phyloP scores from a whole-genome alignment of 1,140 invertebrate genomes.

The Diplogasteroides magnus region DNA sequence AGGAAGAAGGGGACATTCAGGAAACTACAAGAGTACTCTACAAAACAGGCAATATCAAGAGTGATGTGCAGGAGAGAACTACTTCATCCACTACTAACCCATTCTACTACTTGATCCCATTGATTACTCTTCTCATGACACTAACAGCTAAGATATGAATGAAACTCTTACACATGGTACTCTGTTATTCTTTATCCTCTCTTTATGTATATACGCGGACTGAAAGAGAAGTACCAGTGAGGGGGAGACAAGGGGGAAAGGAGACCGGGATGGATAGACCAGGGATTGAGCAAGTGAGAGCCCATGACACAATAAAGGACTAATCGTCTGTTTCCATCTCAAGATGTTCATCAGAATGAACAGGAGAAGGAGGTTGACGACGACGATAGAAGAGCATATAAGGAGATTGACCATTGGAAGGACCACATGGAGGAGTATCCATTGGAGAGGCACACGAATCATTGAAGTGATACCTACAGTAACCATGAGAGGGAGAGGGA shows the following conservation, averaged over 20 bases:
- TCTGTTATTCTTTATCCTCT: too few relatives aligned
- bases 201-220: too few relatives aligned
- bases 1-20: too few relatives aligned
- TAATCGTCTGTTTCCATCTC: conserved; percentile 17
- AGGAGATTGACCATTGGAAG: conserved; percentile 33
- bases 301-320: not conserved
- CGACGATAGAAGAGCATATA: conserved; percentile 45
- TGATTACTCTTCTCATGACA: too few relatives aligned
- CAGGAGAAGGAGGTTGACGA: not conserved
- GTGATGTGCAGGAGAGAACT: too few relatives aligned
- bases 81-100: too few relatives aligned
- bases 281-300: not conserved
- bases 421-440: conserved; percentile 37
- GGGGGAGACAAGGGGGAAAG: not conserved
- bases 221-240: not conserved
- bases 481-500: conserved; percentile 63
- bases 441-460: conserved; percentile 60
- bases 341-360: conserved; percentile 6
- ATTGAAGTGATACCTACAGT: conserved; percentile 61
- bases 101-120: too few relatives aligned
- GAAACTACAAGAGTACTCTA: too few relatives aligned
- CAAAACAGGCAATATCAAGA: too few relatives aligned
- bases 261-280: not conserved
- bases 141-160: too few relatives aligned
- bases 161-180: too few relatives aligned